Percentiles rank a stretch among this genome's conserved stretches.
phyloP scores from a whole-genome alignment of 2,888 invertebrate species.

The Mylabris sibirica region DNA sequence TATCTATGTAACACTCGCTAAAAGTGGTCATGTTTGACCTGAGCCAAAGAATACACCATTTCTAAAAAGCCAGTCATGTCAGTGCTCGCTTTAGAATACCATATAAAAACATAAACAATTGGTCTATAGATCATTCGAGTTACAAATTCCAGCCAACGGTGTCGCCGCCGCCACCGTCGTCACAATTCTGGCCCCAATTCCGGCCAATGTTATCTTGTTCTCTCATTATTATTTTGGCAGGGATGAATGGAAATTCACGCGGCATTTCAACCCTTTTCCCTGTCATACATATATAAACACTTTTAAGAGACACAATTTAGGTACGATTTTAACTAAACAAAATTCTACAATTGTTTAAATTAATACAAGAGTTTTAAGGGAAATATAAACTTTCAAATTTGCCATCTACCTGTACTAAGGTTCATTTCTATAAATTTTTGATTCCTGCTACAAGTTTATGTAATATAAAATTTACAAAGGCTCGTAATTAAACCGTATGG shows the following conservation, averaged over 20 bases:
- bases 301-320: background rate
- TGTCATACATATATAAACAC: background rate
- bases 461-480: background rate
- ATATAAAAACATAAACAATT: conserved; percentile 51
- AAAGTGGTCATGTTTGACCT: conserved; percentile 56
- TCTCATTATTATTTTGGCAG: conserved; percentile 18
- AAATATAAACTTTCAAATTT: conserved; percentile 42
- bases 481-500: background rate
- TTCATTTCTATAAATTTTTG: conserved; percentile 19
- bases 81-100: conserved; percentile 40
- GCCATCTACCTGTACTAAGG: too few relatives aligned
- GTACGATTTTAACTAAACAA: background rate
- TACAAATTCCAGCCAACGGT: conserved; percentile 40
- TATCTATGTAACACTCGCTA: conserved; percentile 53
- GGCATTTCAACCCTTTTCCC: background rate
- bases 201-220: conserved; percentile 22
- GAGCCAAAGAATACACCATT: conserved; percentile 41
- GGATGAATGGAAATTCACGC: conserved; percentile 9
- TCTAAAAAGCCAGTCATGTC: conserved; percentile 40
- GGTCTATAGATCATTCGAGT: conserved; percentile 51
- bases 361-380: conserved; percentile 17
- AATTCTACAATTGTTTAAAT: background rate
- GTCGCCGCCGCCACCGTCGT: conserved; percentile 24
- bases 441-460: background rate
- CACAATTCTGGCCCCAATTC: conserved; percentile 20